These are phyloP conservation scores for Typhlichthys eigenmanni DNA, from an alignment of 2,797 vertebrate species.

Conservation along the genomic window DNA sequence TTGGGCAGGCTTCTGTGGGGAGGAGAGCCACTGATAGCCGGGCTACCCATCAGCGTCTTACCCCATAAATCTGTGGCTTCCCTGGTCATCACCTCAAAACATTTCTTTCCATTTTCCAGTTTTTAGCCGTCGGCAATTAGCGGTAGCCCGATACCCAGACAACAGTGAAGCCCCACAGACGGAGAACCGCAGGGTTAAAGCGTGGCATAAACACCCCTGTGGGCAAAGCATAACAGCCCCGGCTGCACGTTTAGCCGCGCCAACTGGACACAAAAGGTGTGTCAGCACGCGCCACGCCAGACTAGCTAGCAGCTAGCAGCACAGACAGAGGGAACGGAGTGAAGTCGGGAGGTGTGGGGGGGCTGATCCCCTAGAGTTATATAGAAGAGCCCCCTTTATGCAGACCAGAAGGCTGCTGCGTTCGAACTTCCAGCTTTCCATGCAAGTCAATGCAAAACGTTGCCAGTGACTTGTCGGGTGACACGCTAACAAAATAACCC, in stretches of 20 bases:
- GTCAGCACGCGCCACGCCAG: conserved; percentile 64
- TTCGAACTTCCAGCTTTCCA: no score
- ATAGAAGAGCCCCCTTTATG: no score
- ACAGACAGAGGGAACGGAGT: conserved; percentile 2
- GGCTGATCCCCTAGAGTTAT: no score
- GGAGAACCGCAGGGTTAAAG: conserved; percentile 60
- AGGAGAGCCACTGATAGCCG: conserved; percentile 46
- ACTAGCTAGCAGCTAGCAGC: conserved; percentile 52
- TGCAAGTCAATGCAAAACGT: no score
- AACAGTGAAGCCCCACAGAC: conserved; percentile 66
- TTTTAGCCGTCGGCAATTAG: conserved; percentile 74
- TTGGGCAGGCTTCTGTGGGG: conserved; percentile 36
- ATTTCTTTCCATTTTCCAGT: conserved; percentile 63
- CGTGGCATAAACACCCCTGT: conserved; percentile 67
- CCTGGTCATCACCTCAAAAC: conserved; percentile 74
- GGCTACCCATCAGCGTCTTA: conserved; percentile 53
- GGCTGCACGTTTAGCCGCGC: conserved; percentile 59
- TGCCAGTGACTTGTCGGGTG: no score
- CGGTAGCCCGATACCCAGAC: conserved; percentile 73
- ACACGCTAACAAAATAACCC: no score
- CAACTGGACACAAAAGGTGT: conserved; percentile 55
- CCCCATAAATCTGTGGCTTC: conserved; percentile 70
- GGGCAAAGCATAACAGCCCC: conserved; percentile 61
- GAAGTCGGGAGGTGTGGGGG: no score
- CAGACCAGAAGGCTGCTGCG: no score